phyloP scores from a whole-genome alignment of 2,888 invertebrate species.

The Sinelater perroti region DNA sequence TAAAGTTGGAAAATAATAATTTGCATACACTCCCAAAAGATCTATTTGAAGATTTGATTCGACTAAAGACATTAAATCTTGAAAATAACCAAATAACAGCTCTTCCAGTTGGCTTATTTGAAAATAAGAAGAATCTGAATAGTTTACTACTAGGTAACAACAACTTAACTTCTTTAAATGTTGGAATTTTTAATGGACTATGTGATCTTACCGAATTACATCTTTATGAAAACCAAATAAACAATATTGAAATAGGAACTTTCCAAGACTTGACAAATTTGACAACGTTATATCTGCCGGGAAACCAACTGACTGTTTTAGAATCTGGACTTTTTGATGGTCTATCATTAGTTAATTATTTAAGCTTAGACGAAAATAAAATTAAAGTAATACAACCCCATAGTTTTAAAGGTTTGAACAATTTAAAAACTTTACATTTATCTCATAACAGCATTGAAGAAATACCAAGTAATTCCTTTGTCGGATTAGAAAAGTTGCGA shows the following conservation, averaged over 20 bases:
- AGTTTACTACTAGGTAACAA: not conserved
- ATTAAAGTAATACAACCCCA: slow-evolving; percentile 1
- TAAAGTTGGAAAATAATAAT: slow-evolving; percentile 5
- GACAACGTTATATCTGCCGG: slow-evolving; percentile 4
- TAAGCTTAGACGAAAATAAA: slow-evolving; percentile 5
- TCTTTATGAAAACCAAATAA: slow-evolving; percentile 8
- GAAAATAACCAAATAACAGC: slow-evolving; percentile 1
- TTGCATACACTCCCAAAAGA: not conserved
- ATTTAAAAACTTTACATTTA: slow-evolving; percentile 6
- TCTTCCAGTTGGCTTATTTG: slow-evolving; percentile 11
- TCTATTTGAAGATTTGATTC: not conserved
- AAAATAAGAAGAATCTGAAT: not conserved
- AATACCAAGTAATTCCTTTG: slow-evolving; percentile 1
- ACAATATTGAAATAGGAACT: not conserved
- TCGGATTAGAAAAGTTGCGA: too few species aligned
- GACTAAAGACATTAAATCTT: not conserved
- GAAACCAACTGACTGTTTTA: slow-evolving; percentile 9
- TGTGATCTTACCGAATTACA: slow-evolving; percentile 4
- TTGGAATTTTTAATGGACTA: slow-evolving; percentile 3
- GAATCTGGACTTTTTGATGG: slow-evolving; percentile 6
- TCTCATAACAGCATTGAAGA: not conserved
- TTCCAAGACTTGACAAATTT: slow-evolving; percentile 11
- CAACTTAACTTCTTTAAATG: not conserved
- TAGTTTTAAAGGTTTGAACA: slow-evolving; percentile 10
- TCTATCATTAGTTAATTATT: not conserved